Evolutionary conservation across 2,888 invertebrate genomes (phyloP), one percentile per base, ranked within the genome.

Genomic region (Blastobasis adustella): DNA sequence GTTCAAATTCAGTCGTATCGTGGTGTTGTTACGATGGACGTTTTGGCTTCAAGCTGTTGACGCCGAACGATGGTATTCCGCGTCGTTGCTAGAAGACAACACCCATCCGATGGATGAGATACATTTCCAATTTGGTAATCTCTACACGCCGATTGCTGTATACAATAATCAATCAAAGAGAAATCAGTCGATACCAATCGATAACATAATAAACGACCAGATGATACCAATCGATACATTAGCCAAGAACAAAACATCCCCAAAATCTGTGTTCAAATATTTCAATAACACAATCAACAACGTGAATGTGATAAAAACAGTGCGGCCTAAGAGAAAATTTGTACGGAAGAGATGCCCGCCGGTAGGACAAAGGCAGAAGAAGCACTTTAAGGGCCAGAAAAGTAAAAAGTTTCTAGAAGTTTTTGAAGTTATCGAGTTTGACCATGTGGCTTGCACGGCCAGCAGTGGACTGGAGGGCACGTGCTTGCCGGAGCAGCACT

Each of bases 361-460:
- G 38, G 43, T 61, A 5, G 54, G 52, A 10, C 54, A 57, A 4
- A 59, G 63, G 10, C 53, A 58, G 41, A 61, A 53, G 23, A 69
- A 63, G 43, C 58, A 56, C 42, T 45, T 61, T 5, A 49, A 45
- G n/a, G 62, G 60, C 37, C 52, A 57, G 48, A 56, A 50, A 36
- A 45, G 57, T 5, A 73, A 60, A 45, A 69, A 89, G 43, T 91
- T 94, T 65, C 80, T 94, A 46, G 93, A 92, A 69, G 82, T 94
- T 6, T 93, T 94, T 62, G 91, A 93, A 56, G 90, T 94, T 6
- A 90, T 94, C 5, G 89, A 93, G 66, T 94, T 94, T 69, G 89
- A 92, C 48, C 93, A 94, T 66, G 90, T 86, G 1, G 74, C 89
- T 36, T 95, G 94, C 67, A 72, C 72, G 9, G 87, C 90, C 0